Base-by-base conservation (phyloP, 2,113 vertebrate genomes). In the Campylorhamphus procurvoides region DNA sequence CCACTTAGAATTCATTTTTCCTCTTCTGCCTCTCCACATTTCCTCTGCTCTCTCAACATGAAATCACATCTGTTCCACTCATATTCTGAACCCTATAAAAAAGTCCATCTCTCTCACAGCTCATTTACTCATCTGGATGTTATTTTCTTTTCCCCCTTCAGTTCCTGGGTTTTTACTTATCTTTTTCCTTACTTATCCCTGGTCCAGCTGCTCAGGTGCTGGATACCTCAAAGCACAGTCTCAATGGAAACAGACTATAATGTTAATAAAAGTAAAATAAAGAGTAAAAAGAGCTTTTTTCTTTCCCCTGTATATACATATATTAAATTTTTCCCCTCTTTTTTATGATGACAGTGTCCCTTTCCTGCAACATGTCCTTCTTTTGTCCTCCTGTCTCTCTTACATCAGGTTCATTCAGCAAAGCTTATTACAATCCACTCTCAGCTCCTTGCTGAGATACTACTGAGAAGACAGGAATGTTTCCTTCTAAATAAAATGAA, bases 21-120 rank as follows among this genome's bases (percentile, higher is more conserved):
- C 40, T 67, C 52, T 72, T 84, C 82, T 84, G 24, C 35, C 55
- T 88, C 42, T 67, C 62, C 17, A 12, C 62, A 56, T 73, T 68
- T 82, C 68, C 86, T 83, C 84, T 80, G 58, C 49, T 69, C 28
- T 74, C 47, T 92, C 67, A 90, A 55, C 50, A 74, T 42, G 72
- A 94, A 87, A 89, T 69, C 76, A 72, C 46, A 94, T 71, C 73
- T 84, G 88, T 87, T 93, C 69, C 76, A 42, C 31, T 72, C 44
- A 10, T 56, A 90, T n/a, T 17, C 64, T 0, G 0, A 29, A 81
- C 60, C 39, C 69, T 52, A 33, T 67, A 71, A 62, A 84, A 71
- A 50, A 13, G 39, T 84, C 69, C 37, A 14, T 60, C 80, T 82
- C 78, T 69, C 19, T 17, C 27, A 40, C 68, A 74, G 58, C 50